These are phyloP conservation scores for Asteroscopus sphinx DNA, from an alignment of 2,888 invertebrate species.

Conservation along the genomic window DNA sequence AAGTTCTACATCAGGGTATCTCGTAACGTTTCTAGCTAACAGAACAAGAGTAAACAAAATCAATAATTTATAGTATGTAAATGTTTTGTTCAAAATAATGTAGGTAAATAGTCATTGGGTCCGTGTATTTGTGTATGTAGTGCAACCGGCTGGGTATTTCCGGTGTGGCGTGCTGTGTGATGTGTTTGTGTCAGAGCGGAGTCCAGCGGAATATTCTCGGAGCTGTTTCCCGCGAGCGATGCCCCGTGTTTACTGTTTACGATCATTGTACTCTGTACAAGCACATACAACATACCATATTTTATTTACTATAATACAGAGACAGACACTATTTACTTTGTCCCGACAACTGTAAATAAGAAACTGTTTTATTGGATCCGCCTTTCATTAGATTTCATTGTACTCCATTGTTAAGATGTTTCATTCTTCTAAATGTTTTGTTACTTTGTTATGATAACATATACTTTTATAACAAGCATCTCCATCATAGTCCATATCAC, in stretches of 20 bases:
- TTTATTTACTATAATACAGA: slow-evolving; percentile 45
- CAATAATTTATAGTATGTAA: slow-evolving; percentile 35
- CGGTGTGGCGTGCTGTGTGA: slow-evolving; percentile 66
- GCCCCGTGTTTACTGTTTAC: slow-evolving; percentile 79
- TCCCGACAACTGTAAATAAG: slow-evolving; percentile 32
- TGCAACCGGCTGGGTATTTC: slow-evolving; percentile 74
- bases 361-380: slow-evolving; percentile 29
- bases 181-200: slow-evolving; percentile 70
- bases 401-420: slow-evolving; percentile 35
- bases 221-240: slow-evolving; percentile 73
- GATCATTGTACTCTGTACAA: slow-evolving; percentile 54
- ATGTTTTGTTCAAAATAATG: slow-evolving; percentile 55
- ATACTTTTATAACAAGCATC: slow-evolving; percentile 44
- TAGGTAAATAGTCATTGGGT: slow-evolving; percentile 37
- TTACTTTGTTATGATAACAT: slow-evolving; percentile 38
- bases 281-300: slow-evolving; percentile 43
- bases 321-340: slow-evolving; percentile 42
- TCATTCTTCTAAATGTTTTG: slow-evolving; percentile 33
- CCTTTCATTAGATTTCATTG: slow-evolving; percentile 29
- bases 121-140: slow-evolving; percentile 62
- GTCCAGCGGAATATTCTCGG: slow-evolving; percentile 85
- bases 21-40: slow-evolving; percentile 41
- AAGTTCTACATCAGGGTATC: slow-evolving; percentile 41
- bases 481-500: slow-evolving; percentile 42
- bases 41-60: slow-evolving; percentile 33